These are phyloP conservation scores for Platysternon megacephalum DNA, from an alignment of 2,113 vertebrate genomes.

Conservation along the genomic window DNA sequence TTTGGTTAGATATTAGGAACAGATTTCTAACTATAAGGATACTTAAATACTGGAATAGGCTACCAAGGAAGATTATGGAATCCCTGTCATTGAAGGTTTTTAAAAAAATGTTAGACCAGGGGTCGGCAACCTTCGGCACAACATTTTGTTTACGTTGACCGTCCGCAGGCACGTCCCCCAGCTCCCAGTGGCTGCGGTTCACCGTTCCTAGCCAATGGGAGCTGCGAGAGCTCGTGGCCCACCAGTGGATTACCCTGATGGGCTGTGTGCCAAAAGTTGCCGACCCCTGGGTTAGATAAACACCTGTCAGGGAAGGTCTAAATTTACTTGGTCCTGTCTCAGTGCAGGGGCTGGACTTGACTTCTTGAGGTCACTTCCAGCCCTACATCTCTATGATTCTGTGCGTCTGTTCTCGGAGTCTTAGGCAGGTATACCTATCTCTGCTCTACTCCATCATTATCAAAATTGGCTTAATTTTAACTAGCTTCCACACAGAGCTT, in stretches of 20 bases:
- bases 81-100: not conserved
- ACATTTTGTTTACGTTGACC: too few species aligned
- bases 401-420: not conserved
- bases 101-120: not conserved
- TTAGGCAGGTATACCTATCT: not conserved
- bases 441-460: not conserved
- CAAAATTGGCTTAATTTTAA: not conserved
- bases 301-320: not conserved
- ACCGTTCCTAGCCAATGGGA: too few species aligned
- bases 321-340: not conserved
- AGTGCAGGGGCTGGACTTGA: not conserved
- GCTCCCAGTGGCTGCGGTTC: too few species aligned
- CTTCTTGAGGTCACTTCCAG: not conserved
- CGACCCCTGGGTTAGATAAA: too few species aligned
- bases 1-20: not conserved
- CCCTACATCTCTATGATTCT: not conserved
- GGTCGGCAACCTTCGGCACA: too few species aligned
- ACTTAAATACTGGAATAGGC: not conserved
- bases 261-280: too few species aligned
- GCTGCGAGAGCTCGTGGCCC: too few species aligned
- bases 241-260: too few species aligned
- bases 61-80: not conserved
- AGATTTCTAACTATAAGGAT: not conserved
- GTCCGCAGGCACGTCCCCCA: too few species aligned
- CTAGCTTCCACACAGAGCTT: not conserved